These are phyloP conservation scores for Ailuropoda melanoleuca DNA, from an alignment of 2,113 vertebrate species.

Conservation along the genomic window DNA sequence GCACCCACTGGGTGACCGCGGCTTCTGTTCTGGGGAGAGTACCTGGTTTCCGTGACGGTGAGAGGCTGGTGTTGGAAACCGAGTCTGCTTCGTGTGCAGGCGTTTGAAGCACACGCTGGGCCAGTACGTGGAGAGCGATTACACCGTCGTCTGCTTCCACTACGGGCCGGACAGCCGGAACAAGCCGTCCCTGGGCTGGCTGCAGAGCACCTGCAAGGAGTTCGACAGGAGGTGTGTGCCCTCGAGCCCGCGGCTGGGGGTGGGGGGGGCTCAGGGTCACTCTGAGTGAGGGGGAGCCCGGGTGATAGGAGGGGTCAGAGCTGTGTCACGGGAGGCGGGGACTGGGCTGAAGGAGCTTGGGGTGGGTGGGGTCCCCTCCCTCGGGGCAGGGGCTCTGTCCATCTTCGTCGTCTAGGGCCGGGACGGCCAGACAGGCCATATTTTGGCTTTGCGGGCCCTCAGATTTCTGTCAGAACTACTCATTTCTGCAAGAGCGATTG, in stretches of 20 bases:
- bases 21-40: accelerated
- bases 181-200: slow-evolving; percentile 90
- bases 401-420: accelerated
- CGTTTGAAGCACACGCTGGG: slow-evolving; percentile 91
- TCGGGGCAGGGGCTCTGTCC: neutral
- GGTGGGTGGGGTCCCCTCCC: accelerated
- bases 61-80: neutral
- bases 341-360: neutral
- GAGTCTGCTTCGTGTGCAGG: slow-evolving; percentile 74
- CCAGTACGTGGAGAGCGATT: slow-evolving; percentile 91
- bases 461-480: accelerated
- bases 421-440: accelerated
- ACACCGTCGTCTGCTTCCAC: slow-evolving; percentile 92
- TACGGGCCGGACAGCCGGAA: slow-evolving; percentile 89
- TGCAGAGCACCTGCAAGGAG: slow-evolving; percentile 88
- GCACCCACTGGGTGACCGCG: neutral
- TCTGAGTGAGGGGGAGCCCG: accelerated
- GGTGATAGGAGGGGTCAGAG: accelerated
- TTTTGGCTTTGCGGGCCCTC: accelerated
- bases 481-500: accelerated
- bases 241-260: accelerated
- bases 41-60: accelerated
- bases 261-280: accelerated
- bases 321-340: accelerated
- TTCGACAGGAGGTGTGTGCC: slow-evolving; percentile 91